Conservation (phyloP, 1,140 invertebrate species). For the Trissolcus basalis region DNA sequence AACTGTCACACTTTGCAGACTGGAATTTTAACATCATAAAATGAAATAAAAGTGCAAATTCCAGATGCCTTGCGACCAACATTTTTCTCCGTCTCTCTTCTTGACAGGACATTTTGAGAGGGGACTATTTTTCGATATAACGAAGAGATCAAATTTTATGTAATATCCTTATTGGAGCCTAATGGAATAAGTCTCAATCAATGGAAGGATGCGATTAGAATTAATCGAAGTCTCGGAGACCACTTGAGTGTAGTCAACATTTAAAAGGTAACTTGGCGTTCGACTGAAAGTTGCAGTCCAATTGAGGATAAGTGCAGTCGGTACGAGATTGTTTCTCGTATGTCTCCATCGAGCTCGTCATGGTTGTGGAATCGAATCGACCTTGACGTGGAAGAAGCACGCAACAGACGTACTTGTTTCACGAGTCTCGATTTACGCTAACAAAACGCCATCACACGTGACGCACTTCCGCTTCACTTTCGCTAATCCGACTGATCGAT, state of each 20-base stretch:
- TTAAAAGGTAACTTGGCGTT: conserved; percentile 16
- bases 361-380: conserved; percentile 16
- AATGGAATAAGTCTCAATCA: too few relatives aligned
- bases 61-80: too few relatives aligned
- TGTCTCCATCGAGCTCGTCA: conserved; percentile 21
- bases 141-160: too few relatives aligned
- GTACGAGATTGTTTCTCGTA: conserved; percentile 9
- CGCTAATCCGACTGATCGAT: conserved; percentile 12
- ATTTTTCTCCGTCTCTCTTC: too few relatives aligned
- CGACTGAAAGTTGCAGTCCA: conserved; percentile 8
- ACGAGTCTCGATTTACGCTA: conserved; percentile 2
- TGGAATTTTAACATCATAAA: too few relatives aligned
- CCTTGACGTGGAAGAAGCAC: conserved; percentile 29
- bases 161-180: too few relatives aligned
- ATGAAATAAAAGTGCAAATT: too few relatives aligned
- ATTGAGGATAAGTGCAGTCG: conserved; percentile 1
- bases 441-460: conserved; percentile 5
- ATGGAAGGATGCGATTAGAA: too few relatives aligned
- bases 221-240: not conserved
- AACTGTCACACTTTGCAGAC: too few relatives aligned
- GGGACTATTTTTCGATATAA: too few relatives aligned
- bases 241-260: not conserved
- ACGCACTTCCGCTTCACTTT: conserved; percentile 7
- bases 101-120: too few relatives aligned
- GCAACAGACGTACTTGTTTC: conserved; percentile 10